phyloP scores from a whole-genome alignment of 2,797 vertebrate species.

The Scleropages formosus region DNA sequence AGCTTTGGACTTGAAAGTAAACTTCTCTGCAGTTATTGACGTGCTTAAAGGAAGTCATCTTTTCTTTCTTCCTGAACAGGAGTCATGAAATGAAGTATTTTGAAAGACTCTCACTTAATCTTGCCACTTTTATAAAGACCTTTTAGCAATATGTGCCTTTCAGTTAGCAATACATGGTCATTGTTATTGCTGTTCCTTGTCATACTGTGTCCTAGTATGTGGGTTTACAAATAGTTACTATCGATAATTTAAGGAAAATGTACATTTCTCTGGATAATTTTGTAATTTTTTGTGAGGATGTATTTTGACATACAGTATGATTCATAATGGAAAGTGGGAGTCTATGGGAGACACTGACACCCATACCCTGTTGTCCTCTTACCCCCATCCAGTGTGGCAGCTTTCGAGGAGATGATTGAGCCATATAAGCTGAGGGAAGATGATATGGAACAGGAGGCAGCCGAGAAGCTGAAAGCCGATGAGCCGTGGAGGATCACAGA shows the following conservation, averaged over 20 bases:
- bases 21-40: not conserved
- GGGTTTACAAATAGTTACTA: too few relatives aligned
- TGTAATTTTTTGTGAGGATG: too few relatives aligned
- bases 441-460: slow-evolving; percentile 93
- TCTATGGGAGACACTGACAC: not conserved
- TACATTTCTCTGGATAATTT: too few relatives aligned
- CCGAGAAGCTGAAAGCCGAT: slow-evolving; percentile 90
- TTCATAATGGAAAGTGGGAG: not conserved
- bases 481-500: slow-evolving; percentile 97
- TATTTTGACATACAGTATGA: too few relatives aligned
- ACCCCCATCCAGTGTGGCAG: slow-evolving; percentile 65
- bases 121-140: not conserved
- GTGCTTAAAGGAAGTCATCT: slow-evolving; percentile 6
- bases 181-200: too few relatives aligned
- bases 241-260: too few relatives aligned
- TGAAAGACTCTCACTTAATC: not conserved
- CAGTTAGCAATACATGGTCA: too few relatives aligned
- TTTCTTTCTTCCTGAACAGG: not conserved
- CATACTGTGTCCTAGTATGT: too few relatives aligned
- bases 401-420: slow-evolving; percentile 94
- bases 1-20: not conserved
- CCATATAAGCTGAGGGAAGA: slow-evolving; percentile 92
- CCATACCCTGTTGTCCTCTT: not conserved
- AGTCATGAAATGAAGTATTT: slow-evolving; percentile 3
- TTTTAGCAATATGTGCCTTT: not conserved